Evolutionary conservation across 2,797 vertebrate genomes (phyloP).

Genomic region (Epinephelus awoara): DNA sequence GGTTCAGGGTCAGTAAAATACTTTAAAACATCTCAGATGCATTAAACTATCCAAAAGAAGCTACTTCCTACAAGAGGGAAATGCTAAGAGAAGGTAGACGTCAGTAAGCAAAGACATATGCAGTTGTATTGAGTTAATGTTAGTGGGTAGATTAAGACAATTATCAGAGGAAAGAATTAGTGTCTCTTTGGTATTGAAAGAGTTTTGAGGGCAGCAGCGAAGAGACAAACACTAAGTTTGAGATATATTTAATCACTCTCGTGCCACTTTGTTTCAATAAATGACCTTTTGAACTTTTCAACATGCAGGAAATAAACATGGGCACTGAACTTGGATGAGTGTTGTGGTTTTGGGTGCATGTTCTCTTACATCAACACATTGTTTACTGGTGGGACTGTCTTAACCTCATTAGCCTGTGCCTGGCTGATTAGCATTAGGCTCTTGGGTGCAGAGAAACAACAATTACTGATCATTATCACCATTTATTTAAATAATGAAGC

Average conservation of each 20-base stretch:
- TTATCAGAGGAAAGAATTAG: not conserved
- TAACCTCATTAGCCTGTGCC: slow-evolving; percentile 66
- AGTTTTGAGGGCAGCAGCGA: not conserved
- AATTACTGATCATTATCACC: slow-evolving; percentile 75
- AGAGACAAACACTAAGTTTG: not conserved
- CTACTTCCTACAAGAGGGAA: too few species aligned
- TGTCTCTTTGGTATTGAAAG: not conserved
- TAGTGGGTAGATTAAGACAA: not conserved
- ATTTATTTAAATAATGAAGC: slow-evolving; percentile 70
- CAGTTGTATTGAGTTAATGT: not conserved
- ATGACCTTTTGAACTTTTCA: slow-evolving; percentile 42
- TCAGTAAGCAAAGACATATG: too few species aligned
- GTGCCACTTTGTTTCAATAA: not conserved
- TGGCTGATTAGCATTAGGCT: slow-evolving; percentile 69
- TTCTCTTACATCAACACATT: slow-evolving; percentile 53
- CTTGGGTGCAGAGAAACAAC: slow-evolving; percentile 58
- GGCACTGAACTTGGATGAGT: slow-evolving; percentile 20
- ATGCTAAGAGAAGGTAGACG: too few species aligned
- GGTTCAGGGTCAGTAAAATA: not conserved
- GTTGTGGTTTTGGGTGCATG: slow-evolving; percentile 31
- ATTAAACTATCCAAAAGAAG: too few species aligned
- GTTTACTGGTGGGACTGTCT: slow-evolving; percentile 68
- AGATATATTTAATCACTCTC: not conserved
- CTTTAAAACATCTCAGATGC: too few species aligned
- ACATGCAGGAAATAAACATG: slow-evolving; percentile 1